phyloP scores from a whole-genome alignment of 2,113 vertebrate species.

The Nansenia antarctica region DNA sequence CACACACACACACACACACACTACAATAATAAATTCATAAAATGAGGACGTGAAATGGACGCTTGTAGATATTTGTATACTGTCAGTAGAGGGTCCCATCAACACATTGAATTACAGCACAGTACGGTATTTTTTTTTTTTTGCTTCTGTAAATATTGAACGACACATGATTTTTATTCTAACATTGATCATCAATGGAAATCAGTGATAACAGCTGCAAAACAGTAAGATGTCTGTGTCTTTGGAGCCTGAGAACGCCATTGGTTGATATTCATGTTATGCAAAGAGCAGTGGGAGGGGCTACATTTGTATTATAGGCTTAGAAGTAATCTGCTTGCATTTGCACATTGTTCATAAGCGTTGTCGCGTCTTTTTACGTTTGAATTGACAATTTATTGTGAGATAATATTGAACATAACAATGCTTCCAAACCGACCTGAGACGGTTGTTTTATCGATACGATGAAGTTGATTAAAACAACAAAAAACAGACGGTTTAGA shows the following conservation, averaged over 20 bases:
- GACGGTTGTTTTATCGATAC: neutral
- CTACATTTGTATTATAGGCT: neutral
- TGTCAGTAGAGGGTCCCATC: constrained; percentile 45
- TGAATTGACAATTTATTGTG: neutral
- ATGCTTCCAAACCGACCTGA: neutral
- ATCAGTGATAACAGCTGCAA: neutral
- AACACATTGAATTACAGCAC: constrained; percentile 34
- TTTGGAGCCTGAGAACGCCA: neutral
- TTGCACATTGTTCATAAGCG: neutral
- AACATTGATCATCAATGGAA: neutral
- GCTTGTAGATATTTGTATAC: constrained; percentile 67
- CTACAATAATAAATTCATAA: neutral
- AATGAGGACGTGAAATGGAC: constrained; percentile 44
- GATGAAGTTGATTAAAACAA: neutral
- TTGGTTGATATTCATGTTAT: neutral
- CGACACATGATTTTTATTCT: constrained; percentile 45
- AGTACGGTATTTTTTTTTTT: constrained; percentile 46
- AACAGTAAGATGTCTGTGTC: neutral
- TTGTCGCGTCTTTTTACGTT: neutral
- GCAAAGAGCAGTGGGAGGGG: no score
- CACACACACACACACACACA: no score
- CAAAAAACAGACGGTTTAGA: neutral
- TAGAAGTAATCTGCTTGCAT: neutral
- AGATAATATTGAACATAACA: neutral
- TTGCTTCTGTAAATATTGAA: constrained; percentile 55